Conservation (phyloP, 1,140 invertebrate genomes). For the Matsumurasca onukii region DNA sequence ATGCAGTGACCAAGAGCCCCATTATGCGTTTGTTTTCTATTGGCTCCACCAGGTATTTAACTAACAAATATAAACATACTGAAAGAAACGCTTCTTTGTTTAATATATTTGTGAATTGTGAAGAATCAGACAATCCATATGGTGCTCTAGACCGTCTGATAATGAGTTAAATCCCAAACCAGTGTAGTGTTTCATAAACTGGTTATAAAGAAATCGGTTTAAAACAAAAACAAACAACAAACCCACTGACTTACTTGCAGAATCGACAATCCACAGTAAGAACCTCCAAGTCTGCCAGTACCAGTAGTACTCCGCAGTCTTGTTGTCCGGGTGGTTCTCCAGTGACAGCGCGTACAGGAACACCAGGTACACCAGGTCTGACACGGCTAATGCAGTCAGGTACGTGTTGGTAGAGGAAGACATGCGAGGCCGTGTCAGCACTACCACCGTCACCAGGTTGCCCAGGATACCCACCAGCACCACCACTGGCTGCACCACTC, state of each 20-base stretch:
- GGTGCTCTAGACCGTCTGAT: too few species aligned
- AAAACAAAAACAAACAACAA: too few species aligned
- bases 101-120: too few species aligned
- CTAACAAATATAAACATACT: too few species aligned
- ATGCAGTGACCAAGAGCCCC: too few species aligned
- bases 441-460: conserved; percentile 70
- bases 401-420: conserved; percentile 74
- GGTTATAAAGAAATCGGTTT: too few species aligned
- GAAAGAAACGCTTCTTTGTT: too few species aligned
- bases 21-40: too few species aligned
- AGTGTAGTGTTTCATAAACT: too few species aligned
- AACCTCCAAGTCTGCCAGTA: conserved; percentile 59
- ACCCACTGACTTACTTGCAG: conserved; percentile 62
- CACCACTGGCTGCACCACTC: conserved; percentile 67
- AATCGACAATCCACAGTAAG: conserved; percentile 61
- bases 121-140: too few species aligned
- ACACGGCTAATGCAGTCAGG: conserved; percentile 69
- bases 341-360: conserved; percentile 65
- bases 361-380: conserved; percentile 69
- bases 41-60: too few species aligned
- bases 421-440: conserved; percentile 73
- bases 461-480: conserved; percentile 67
- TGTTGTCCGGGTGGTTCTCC: conserved; percentile 57
- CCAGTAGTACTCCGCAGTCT: conserved; percentile 46
- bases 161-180: too few species aligned